Evolutionary conservation across 1,140 invertebrate genomes (phyloP), one percentile per base, ranked within the genome.

Genomic region (Trissolcus basalis): DNA sequence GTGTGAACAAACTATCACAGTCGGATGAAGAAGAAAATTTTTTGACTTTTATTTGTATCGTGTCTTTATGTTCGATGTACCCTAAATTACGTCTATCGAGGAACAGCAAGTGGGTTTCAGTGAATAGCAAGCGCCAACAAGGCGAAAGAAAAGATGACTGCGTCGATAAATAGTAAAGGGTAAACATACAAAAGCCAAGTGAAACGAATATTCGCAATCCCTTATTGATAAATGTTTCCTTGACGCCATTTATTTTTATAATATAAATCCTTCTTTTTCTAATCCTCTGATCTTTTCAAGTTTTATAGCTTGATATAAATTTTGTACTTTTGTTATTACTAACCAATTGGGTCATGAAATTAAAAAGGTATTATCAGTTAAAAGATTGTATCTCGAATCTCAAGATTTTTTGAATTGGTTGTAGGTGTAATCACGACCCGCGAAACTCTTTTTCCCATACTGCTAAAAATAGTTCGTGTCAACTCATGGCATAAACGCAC

Each of bases 401-500:
- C 2, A 27, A 27, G 19, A 56, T 19, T 12, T 9, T 13, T 48
- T 27, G 33, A 12, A n/a, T 59, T 44, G 45, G 65, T 60, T 53
- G 48, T 64, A 73, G 75, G 64, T 67, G 68, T 36, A 76, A 77
- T 72, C 64, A 77, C 47, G 47, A n/a, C 44, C 41, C 45, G 59
- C 68, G 27, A 74, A 79, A 72, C 64, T 51, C 65, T 71, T 71
- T 77, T 80, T 80, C 78, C 71, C 78, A 80, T 75, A 71, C 70
- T 56, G 65, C 74, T 80, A 80, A 80, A 77, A 67, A 74, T 77
- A 80, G 78, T 58, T 44, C 70, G 74, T 69, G 75, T 78, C 78
- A 75, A 72, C 61, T 48, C 15, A 41, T 61, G 58, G 58, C 43
- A 51, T 32, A 74, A 64, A 55, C 74, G 60, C 74, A 80, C 67